Base-by-base conservation (phyloP, 2,113 vertebrate species). In the Mormyrus lacerda region DNA sequence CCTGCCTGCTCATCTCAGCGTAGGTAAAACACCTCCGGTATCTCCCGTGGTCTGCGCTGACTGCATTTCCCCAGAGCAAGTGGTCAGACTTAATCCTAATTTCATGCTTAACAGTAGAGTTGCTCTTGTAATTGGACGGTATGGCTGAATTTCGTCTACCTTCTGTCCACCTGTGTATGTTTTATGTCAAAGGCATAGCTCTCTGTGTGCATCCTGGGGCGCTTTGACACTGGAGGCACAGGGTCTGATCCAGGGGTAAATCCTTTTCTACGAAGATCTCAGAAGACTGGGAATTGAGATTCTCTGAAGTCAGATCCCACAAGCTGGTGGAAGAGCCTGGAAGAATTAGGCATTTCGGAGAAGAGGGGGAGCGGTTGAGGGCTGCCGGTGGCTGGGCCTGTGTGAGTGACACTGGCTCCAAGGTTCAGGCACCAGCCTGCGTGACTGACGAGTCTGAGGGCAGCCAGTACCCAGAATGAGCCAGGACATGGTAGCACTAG, bases 251-350 rank as follows among this genome's bases (percentile, higher is more conserved):
- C 61, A 55, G 47, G 13, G 84, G 85, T 90, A 84, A 87, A 65
- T 86, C 89, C 88, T 47, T 44, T 9, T 44, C 69, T 47, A 27
- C 73, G 90, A 91, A 90, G 88, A 88, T 79, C 91, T 90, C 89
- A 82, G 88, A 88, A 90, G 92, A 79, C 76, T 50, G 17, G 44
- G 48, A 89, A 85, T 58, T 39, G 44, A 65, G 79, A 87, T 90
- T 79, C n/a, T 90, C 27, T 85, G 53, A 90, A 91, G 91, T 90
- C 90, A 85, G 45, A 89, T 83, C n/a, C 84, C 90, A 19, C 44
- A 89, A 82, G 15, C 35, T 83, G 87, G 53, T 87, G 85, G 83
- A 31, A 73, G 42, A 89, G 83, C 86, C 76, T 53, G 50, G 2
- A 86, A 47, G 10, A 3, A 42, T 48, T 83, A 1, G 0, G 27